Evolutionary conservation across 2,888 invertebrate species (phyloP).

Genomic region (Hirtodrosophila alboralis): DNA sequence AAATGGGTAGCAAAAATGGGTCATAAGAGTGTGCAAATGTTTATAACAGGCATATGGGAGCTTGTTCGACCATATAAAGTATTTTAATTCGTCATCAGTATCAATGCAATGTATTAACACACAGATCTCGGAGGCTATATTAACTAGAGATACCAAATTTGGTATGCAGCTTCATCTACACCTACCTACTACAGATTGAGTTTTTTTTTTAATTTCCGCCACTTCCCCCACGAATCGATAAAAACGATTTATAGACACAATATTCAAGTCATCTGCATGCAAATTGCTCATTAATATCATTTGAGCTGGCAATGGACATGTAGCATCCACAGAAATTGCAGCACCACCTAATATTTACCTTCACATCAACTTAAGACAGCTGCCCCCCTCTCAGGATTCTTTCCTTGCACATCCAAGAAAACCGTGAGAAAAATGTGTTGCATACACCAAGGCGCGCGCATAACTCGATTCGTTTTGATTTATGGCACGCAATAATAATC

Average conservation of each 20-base stretch:
- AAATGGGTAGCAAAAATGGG: too few relatives aligned
- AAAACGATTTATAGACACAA: slow-evolving; percentile 4
- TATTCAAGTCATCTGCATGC: slow-evolving; percentile 57
- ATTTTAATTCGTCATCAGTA: too few relatives aligned
- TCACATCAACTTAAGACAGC: not conserved
- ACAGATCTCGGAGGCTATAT: too few relatives aligned
- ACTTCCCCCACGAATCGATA: slow-evolving; percentile 3
- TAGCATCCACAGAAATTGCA: slow-evolving; percentile 9
- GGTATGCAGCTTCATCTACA: too few relatives aligned
- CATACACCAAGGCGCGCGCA: slow-evolving; percentile 63
- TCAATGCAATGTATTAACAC: too few relatives aligned
- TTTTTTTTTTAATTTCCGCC: too few relatives aligned
- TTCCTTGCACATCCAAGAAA: not conserved
- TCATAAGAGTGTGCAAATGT: too few relatives aligned
- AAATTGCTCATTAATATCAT: slow-evolving; percentile 67
- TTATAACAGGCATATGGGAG: too few relatives aligned
- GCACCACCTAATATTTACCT: not conserved
- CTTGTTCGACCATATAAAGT: too few relatives aligned
- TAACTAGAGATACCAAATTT: too few relatives aligned
- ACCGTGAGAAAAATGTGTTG: slow-evolving; percentile 48
- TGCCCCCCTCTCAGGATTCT: not conserved
- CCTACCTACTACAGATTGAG: too few relatives aligned
- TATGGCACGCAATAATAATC: slow-evolving; percentile 79
- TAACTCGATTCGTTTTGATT: slow-evolving; percentile 74
- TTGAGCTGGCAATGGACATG: slow-evolving; percentile 7